A percentile compares a stretch with the other conserved stretches of the same genome.
phyloP scores from a whole-genome alignment of 2,888 invertebrate species.

The Nephrotoma guestfalica region DNA sequence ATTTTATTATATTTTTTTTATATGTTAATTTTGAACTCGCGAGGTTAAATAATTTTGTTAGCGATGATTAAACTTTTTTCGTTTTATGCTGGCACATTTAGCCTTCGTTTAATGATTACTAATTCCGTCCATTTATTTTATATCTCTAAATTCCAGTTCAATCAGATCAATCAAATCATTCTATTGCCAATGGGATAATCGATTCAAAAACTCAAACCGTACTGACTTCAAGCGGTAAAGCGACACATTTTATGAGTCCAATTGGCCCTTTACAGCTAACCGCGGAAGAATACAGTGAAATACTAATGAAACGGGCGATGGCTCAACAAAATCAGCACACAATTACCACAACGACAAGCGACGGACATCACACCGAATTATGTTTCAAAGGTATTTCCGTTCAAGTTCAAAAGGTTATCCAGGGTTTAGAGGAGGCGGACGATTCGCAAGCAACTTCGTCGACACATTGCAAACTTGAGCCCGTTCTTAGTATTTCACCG shows the following conservation, averaged over 20 bases:
- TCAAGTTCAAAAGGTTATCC: conserved; percentile 34
- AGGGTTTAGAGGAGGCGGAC: conserved; percentile 32
- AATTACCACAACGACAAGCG: conserved; percentile 26
- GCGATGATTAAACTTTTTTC: too few relatives aligned
- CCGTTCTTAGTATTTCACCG: conserved; percentile 32
- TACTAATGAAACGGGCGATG: conserved; percentile 57
- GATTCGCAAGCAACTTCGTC: conserved; percentile 33
- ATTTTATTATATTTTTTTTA: not conserved
- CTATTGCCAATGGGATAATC: conserved; percentile 30
- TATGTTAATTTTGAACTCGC: not conserved
- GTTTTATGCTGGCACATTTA: too few relatives aligned
- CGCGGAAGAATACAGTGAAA: conserved; percentile 64
- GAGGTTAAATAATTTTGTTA: not conserved
- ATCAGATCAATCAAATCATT: conserved; percentile 24
- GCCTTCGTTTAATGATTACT: not conserved
- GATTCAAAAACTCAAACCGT: conserved; percentile 33
- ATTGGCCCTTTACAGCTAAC: conserved; percentile 58
- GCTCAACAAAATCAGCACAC: conserved; percentile 37
- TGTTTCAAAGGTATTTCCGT: conserved; percentile 28
- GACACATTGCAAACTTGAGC: conserved; percentile 31
- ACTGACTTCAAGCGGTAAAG: conserved; percentile 26
- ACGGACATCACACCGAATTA: conserved; percentile 22
- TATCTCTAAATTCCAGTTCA: conserved; percentile 19
- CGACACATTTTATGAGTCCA: conserved; percentile 50
- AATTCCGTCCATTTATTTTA: not conserved